Base-by-base conservation (phyloP, 2,797 vertebrate genomes). In the Hypotaenidia philippensis region DNA sequence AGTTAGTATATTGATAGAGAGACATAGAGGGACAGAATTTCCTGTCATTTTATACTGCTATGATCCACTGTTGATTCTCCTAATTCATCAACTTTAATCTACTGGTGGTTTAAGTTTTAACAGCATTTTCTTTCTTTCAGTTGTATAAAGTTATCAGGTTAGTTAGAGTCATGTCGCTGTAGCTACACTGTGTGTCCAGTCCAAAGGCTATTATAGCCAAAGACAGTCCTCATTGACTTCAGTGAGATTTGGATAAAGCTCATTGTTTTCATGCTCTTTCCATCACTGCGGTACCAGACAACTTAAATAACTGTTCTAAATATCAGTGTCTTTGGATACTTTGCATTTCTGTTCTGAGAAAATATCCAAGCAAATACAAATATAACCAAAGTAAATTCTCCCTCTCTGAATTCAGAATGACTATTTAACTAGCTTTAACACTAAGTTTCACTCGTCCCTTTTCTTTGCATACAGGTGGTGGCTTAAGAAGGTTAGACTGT, bases 321-420 rank as follows among this genome's bases (percentile, higher is more conserved):
- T 97, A 95, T 89, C 95, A 96, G 22, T 69, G 65, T 85, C 92
- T 93, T 96, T 87, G 49, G 80, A 84, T 87, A 94, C 87, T 94
- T 96, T 92, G 66, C 92, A 79, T 91, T 96, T 83, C 83, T 88
- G 32, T 94, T 92, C 94, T 91, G 80, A 94, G 89, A 94, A 95
- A 96, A 94, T 95, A 95, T 93, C 85, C 74, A 94, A 88, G 93
- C 94, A 96, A 95, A 97, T 94, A 93, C 57, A 93, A 94, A 76
- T 93, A 80, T 91, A 94, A 96, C 89, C 80, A 96, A 92, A 93
- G 94, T 92, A 97, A 94, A 97, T 97, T 72, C 70, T 90, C 34
- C 84, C 20, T 38, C n/a, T 90, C 47, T 50, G 74, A 92, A 86
- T 94, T 88, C 70, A 66, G 85, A 66, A 93, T 96, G 82, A 94